phyloP scores from a whole-genome alignment of 2,888 invertebrate species.

The Acronicta psi region DNA sequence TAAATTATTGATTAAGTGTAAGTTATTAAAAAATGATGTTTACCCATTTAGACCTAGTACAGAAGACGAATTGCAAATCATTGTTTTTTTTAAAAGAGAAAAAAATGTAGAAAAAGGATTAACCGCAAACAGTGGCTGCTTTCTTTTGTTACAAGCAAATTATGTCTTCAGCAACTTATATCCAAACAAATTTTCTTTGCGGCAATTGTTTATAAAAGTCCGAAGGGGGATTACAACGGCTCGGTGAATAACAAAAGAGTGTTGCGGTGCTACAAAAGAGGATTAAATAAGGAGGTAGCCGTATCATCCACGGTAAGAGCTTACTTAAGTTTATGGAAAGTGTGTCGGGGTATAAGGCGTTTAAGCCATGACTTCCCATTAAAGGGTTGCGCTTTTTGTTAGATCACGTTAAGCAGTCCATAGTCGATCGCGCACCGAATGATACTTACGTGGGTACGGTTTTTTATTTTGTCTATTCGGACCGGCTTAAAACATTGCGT shows the following conservation, averaged over 20 bases:
- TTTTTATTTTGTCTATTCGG: constrained; percentile 75
- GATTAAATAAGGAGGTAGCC: constrained; percentile 84
- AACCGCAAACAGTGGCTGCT: constrained; percentile 61
- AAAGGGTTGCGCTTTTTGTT: constrained; percentile 88
- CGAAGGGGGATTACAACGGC: constrained; percentile 75
- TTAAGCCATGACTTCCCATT: constrained; percentile 84
- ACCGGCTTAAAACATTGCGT: constrained; percentile 66
- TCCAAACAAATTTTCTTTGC: constrained; percentile 76
- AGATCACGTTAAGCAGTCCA: constrained; percentile 78
- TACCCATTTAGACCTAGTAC: not conserved
- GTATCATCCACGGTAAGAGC: constrained; percentile 85
- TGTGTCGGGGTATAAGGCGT: constrained; percentile 81
- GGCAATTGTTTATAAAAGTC: constrained; percentile 83
- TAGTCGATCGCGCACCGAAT: constrained; percentile 78
- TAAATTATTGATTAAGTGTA: no score
- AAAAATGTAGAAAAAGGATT: constrained; percentile 47
- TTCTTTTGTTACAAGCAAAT: constrained; percentile 73
- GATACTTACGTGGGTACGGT: constrained; percentile 71
- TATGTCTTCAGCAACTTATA: constrained; percentile 71
- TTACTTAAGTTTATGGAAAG: constrained; percentile 87
- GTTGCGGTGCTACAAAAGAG: constrained; percentile 82
- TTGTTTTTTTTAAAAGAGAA: constrained; percentile 40
- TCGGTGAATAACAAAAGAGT: constrained; percentile 83
- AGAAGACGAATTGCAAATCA: constrained; percentile 19
- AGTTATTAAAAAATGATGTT: not conserved